Percentiles rank a stretch among this genome's conserved stretches.
phyloP scores from a whole-genome alignment of 1,140 invertebrate species.

The Zaprionus lachaisei region DNA sequence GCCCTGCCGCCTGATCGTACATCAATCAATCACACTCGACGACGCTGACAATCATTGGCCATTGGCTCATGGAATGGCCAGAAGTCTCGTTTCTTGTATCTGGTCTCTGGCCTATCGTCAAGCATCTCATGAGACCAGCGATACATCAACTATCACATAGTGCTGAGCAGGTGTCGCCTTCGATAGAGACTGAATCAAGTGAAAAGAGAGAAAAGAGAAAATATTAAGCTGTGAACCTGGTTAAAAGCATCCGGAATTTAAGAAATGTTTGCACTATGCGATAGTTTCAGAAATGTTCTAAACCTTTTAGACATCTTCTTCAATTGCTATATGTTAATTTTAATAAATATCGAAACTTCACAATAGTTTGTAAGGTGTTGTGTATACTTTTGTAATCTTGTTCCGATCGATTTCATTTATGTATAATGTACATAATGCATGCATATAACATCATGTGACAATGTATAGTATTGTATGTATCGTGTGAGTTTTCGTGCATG shows the following conservation, averaged over 20 bases:
- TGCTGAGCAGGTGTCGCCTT: background rate
- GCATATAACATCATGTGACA: background rate
- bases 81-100: conserved; percentile 1
- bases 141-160: background rate
- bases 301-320: too few relatives aligned
- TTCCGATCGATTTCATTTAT: too few relatives aligned
- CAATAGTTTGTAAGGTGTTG: too few relatives aligned
- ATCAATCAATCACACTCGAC: conserved; percentile 71
- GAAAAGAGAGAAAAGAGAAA: background rate
- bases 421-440: background rate
- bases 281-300: too few relatives aligned
- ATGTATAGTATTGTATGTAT: background rate
- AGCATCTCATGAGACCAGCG: background rate
- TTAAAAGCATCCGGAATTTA: too few relatives aligned
- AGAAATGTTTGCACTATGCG: too few relatives aligned
- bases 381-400: too few relatives aligned
- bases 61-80: conserved; percentile 40
- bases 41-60: conserved; percentile 51
- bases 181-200: background rate
- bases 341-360: too few relatives aligned
- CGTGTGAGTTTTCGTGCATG: background rate
- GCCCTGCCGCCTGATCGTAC: conserved; percentile 54
- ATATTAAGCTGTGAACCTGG: too few relatives aligned
- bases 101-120: background rate
- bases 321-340: too few relatives aligned